Percentiles rank a stretch among this genome's conserved stretches.
Evolutionary conservation across 2,888 invertebrate species (phyloP).

Genomic region (Caenorhabditis japonica): DNA sequence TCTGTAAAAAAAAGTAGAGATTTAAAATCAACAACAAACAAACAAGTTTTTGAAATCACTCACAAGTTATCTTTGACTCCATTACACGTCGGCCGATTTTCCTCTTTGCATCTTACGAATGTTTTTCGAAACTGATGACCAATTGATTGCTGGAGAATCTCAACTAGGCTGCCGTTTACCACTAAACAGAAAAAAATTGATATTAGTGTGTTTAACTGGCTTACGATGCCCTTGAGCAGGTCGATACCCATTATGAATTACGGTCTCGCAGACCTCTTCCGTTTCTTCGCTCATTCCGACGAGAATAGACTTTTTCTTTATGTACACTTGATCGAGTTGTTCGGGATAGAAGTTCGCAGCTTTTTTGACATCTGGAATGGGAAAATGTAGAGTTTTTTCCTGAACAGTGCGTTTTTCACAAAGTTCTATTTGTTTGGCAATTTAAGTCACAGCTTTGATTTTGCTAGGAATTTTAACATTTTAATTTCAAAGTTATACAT

Average conservation of each 20-base stretch:
- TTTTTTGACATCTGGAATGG: no score
- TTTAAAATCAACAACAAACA: background rate
- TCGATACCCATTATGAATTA: background rate
- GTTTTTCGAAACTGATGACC: slow-evolving; percentile 18
- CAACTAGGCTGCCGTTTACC: slow-evolving; percentile 11
- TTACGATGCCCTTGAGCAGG: slow-evolving; percentile 18
- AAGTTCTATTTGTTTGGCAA: no score
- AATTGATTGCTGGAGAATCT: background rate
- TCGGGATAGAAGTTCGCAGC: no score
- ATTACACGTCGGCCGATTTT: slow-evolving; percentile 18
- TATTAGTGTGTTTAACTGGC: no score
- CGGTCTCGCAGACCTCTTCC: slow-evolving; percentile 22
- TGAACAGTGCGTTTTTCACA: no score
- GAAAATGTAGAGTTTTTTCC: background rate
- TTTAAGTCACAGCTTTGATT: no score
- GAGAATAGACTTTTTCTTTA: slow-evolving; percentile 22
- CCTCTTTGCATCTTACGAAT: slow-evolving; percentile 2
- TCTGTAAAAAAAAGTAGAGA: background rate
- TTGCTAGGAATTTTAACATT: no score
- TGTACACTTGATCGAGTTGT: background rate
- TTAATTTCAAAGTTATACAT: no score
- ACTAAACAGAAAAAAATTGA: slow-evolving; percentile 3
- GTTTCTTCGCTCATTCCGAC: slow-evolving; percentile 32
- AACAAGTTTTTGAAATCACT: background rate
- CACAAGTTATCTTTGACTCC: slow-evolving; percentile 30